Percentiles rank a stretch among this genome's conserved stretches.
Conservation (phyloP, 2,888 invertebrate genomes). For the Dioctria rufipes region DNA sequence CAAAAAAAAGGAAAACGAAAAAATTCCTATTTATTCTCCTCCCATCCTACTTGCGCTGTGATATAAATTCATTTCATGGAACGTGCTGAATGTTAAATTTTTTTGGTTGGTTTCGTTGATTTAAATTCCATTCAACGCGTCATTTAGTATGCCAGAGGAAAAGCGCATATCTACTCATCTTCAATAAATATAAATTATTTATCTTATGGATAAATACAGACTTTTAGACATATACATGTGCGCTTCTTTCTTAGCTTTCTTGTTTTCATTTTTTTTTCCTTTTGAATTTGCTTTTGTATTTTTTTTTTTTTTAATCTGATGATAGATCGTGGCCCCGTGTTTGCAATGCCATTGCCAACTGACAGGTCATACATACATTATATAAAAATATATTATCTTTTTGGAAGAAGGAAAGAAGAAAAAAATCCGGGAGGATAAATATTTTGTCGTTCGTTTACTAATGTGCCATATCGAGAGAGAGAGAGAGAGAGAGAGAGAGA, state of each 20-base stretch:
- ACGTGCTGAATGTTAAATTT: slow-evolving; percentile 45
- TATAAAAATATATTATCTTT: no score
- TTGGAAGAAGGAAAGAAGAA: no score
- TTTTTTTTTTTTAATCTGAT: background rate
- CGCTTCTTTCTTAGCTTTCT: slow-evolving; percentile 1
- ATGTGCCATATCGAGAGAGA: no score
- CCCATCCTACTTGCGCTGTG: background rate
- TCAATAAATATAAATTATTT: slow-evolving; percentile 51
- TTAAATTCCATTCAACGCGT: slow-evolving; percentile 43
- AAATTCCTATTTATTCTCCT: no score
- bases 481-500: no score
- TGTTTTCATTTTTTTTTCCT: no score
- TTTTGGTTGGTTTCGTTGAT: background rate
- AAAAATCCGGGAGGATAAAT: no score
- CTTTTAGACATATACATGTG: background rate
- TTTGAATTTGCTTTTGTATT: no score
- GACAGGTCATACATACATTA: no score
- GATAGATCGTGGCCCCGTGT: background rate
- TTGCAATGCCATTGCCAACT: no score
- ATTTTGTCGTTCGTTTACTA: no score
- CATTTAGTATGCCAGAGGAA: slow-evolving; percentile 34
- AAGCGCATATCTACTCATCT: slow-evolving; percentile 36
- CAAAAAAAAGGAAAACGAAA: no score
- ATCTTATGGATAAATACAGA: background rate
- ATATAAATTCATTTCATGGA: slow-evolving; percentile 46